Evolutionary conservation across 2,113 vertebrate species (phyloP).

Genomic region (Castor canadensis): DNA sequence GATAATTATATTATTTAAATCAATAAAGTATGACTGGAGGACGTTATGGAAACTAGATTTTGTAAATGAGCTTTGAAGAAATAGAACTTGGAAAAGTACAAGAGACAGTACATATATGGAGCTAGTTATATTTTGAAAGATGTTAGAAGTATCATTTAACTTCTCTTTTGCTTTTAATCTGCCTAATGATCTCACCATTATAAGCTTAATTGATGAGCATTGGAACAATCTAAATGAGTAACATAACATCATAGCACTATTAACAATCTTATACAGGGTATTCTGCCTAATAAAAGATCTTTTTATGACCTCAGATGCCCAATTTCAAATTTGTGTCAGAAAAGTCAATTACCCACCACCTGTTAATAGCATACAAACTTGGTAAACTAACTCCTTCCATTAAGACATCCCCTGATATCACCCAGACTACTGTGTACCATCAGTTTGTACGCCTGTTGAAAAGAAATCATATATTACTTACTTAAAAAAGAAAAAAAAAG

Average conservation of each 20-base stretch:
- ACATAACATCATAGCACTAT: background rate
- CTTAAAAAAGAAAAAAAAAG: background rate
- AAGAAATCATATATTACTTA: background rate
- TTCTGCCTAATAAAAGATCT: background rate
- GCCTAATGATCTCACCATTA: slow-evolving; percentile 12
- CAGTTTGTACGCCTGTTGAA: background rate
- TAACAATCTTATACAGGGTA: background rate
- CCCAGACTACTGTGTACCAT: background rate
- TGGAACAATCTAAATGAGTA: background rate
- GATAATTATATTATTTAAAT: background rate
- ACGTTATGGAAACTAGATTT: background rate
- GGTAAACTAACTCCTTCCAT: background rate
- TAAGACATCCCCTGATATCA: background rate
- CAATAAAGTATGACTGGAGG: background rate
- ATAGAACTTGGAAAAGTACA: slow-evolving; percentile 40
- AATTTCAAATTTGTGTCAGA: background rate
- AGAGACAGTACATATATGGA: slow-evolving; percentile 17
- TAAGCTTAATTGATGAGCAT: background rate
- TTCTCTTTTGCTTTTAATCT: slow-evolving; percentile 13
- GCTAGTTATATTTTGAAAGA: slow-evolving; percentile 21
- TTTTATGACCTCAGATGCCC: background rate
- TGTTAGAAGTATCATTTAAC: background rate
- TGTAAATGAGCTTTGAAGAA: slow-evolving; percentile 39
- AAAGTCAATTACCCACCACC: background rate
- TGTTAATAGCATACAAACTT: background rate